Percentiles rank a stretch among this genome's conserved stretches.
phyloP scores from a whole-genome alignment of 2,113 vertebrate genomes.

The Caloenas nicobarica region DNA sequence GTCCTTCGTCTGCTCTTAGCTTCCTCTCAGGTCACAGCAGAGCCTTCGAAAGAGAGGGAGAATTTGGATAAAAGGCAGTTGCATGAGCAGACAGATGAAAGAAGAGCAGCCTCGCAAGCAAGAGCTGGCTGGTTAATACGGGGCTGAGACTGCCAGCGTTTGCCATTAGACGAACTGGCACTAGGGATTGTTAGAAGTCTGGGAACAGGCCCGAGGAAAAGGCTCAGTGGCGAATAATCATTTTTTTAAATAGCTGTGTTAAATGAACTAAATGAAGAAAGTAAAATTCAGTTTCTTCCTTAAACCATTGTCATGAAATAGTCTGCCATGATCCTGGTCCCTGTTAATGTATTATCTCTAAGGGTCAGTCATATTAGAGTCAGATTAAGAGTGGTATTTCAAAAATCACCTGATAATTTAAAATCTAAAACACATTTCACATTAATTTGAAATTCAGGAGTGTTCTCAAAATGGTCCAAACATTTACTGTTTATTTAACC shows the following conservation, averaged over 20 bases:
- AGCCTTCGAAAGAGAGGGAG: neutral
- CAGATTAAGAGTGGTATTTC: neutral
- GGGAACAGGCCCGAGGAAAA: neutral
- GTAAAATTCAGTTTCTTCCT: neutral
- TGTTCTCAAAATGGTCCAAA: neutral
- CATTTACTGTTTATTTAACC: neutral
- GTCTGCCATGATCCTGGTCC: neutral
- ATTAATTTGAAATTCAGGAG: neutral
- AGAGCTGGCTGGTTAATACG: neutral
- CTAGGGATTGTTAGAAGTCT: neutral
- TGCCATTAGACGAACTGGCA: neutral
- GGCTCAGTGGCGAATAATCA: neutral
- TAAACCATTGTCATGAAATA: neutral
- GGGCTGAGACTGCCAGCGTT: neutral
- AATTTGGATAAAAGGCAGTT: neutral
- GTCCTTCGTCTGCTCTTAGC: neutral
- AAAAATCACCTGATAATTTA: neutral
- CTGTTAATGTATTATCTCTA: neutral
- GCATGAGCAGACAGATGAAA: neutral
- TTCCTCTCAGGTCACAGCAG: neutral
- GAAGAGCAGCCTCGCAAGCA: neutral
- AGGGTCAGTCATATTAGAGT: neutral
- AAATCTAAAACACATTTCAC: neutral
- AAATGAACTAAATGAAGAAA: neutral
- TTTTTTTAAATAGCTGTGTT: fast-evolving